A percentile compares a stretch with the other conserved stretches of the same genome.
phyloP scores from a whole-genome alignment of 2,888 invertebrate species.

The Litoditis marina region DNA sequence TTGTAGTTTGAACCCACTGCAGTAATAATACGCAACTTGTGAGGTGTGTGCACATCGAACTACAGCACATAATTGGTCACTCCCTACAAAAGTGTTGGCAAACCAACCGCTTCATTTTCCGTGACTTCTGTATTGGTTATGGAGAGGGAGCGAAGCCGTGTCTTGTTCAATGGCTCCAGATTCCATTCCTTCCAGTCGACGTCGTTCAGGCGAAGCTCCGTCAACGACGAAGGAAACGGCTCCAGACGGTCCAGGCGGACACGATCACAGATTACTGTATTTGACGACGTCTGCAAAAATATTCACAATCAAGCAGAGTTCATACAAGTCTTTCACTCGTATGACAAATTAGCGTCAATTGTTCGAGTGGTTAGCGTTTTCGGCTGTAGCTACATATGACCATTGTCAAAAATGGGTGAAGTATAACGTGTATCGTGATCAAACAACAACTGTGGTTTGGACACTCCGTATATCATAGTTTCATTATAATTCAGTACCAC shows the following conservation, averaged over 20 bases:
- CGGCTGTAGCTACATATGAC: too few species aligned
- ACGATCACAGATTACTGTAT: slow-evolving; percentile 32
- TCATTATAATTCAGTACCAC: too few species aligned
- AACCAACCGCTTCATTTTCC: slow-evolving; percentile 27
- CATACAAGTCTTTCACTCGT: background rate
- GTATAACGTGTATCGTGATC: too few species aligned
- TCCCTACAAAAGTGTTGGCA: background rate
- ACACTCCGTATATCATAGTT: too few species aligned
- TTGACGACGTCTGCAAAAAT: slow-evolving; percentile 32
- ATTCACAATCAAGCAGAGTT: too few species aligned
- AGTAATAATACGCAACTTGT: too few species aligned
- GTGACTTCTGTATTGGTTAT: slow-evolving; percentile 29
- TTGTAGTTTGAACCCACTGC: too few species aligned
- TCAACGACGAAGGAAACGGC: slow-evolving; percentile 27
- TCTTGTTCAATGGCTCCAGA: background rate
- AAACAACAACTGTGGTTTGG: too few species aligned
- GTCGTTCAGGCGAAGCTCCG: slow-evolving; percentile 28
- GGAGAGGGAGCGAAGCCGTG: slow-evolving; percentile 18
- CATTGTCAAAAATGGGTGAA: too few species aligned
- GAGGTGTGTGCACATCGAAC: too few species aligned
- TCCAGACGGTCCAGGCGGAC: slow-evolving; percentile 29
- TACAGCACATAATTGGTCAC: too few species aligned
- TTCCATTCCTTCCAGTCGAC: slow-evolving; percentile 32
- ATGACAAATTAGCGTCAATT: background rate
- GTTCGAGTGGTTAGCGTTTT: too few species aligned